These are phyloP conservation scores for Dicyrtoma fusca DNA, from an alignment of 2,888 invertebrate genomes.

Conservation along the genomic window DNA sequence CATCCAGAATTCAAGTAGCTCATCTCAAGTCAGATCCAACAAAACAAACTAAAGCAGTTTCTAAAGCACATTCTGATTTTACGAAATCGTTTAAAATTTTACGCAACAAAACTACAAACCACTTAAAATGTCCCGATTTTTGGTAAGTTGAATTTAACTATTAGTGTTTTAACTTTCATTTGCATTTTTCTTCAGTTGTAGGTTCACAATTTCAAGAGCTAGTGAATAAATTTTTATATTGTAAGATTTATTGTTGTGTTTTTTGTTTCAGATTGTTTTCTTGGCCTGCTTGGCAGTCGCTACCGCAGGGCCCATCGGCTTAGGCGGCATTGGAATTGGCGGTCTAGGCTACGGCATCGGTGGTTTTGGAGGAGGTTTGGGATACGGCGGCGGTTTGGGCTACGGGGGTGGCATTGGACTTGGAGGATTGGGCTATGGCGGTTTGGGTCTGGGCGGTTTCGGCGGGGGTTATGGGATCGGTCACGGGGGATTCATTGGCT, in stretches of 20 bases:
- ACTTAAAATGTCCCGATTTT: neutral
- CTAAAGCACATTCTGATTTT: too few species aligned
- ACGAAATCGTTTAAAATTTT: neutral
- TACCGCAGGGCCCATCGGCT: constrained; percentile 3
- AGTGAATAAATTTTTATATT: too few species aligned
- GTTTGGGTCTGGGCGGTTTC: neutral
- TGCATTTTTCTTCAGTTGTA: too few species aligned
- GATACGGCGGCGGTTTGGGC: neutral
- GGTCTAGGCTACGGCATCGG: neutral
- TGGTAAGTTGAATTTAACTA: neutral
- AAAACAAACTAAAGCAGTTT: neutral
- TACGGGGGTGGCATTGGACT: neutral
- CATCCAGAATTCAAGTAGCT: too few species aligned
- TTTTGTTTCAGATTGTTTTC: neutral
- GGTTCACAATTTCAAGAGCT: too few species aligned
- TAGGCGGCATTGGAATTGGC: neutral
- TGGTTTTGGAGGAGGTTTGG: constrained; percentile 4
- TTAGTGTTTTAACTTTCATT: too few species aligned
- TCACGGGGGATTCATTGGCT: neutral
- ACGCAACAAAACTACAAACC: neutral
- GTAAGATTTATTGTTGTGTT: neutral
- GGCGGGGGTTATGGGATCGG: neutral
- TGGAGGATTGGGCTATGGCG: neutral
- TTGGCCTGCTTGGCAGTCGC: constrained; percentile 5
- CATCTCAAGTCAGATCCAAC: too few species aligned